Evolutionary conservation across 2,113 vertebrate species (phyloP), one percentile per base, ranked within the genome.

Genomic region (Pluvialis apricaria): DNA sequence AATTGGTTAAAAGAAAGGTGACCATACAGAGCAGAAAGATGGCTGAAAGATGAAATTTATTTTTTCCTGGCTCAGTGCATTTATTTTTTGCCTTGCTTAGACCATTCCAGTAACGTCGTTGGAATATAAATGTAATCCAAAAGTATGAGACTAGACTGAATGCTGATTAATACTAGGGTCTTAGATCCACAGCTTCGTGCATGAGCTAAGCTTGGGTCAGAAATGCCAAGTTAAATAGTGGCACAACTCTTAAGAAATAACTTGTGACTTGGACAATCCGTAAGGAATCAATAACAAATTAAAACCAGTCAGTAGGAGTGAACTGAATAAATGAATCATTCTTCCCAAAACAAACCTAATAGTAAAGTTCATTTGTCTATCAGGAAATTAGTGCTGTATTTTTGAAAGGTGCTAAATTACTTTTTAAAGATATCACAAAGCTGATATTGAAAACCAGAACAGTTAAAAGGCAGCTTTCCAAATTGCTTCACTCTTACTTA

Each of bases 171-270:
- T 91, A 11, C 28, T 93, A 97, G 75, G 76, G 89, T 95, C 94
- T 92, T 87, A 90, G 78, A 90, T 97, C 81, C 87, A 94, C 73
- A 91, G 86, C 66, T 95, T 85, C 2, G 0, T 69, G 75, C 76
- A 96, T 95, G 92, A 97, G 82, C 94, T 96, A 94, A 97, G 89
- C 92, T 38, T 77, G 73, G 73, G 86, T 70, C 89, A 95, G 73
- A 96, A 95, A 95, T 77, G 96, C 95, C 96, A 97, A 95, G 88
- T 92, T 96, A 97, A 97, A 96, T 80, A 97, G 95, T 94, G 95
- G 91, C 94, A 91, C 91, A 90, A 25, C 71, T 92, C 94, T 92
- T 94, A 70, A 95, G 81, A 95, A 97, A 97, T 85, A 95, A 85
- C 91, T 94, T 94, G 94, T 95, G 95, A 95, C 86, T 95, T 91